phyloP scores from a whole-genome alignment of 2,888 invertebrate species.

The Lottia gigantea region DNA sequence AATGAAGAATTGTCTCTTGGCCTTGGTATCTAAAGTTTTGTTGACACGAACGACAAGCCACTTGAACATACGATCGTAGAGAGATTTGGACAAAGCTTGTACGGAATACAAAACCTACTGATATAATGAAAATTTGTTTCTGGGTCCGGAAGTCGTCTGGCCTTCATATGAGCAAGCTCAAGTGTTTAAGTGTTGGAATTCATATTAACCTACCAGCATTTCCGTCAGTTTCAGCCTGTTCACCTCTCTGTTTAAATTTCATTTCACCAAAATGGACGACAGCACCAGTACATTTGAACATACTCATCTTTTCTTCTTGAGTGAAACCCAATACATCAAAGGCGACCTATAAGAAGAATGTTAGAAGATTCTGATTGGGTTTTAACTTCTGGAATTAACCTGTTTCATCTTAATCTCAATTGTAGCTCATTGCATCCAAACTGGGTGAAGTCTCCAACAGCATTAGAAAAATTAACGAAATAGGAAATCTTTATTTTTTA shows the following conservation, averaged over 20 bases:
- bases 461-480: too few relatives aligned
- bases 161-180: too few relatives aligned
- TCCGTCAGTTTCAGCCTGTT: slow-evolving; percentile 75
- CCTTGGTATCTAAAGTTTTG: slow-evolving; percentile 97
- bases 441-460: too few relatives aligned
- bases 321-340: slow-evolving; percentile 99
- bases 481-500: too few relatives aligned
- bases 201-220: slow-evolving; percentile 38
- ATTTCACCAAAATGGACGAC: slow-evolving; percentile 99
- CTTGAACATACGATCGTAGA: slow-evolving; percentile 69
- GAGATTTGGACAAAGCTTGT: slow-evolving; percentile 68
- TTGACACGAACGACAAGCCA: slow-evolving; percentile 99
- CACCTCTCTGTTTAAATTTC: slow-evolving; percentile 99
- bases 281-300: slow-evolving; percentile 94
- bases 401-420: too few relatives aligned
- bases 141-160: slow-evolving; percentile 87
- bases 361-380: too few relatives aligned
- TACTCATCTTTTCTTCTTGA: slow-evolving; percentile 88
- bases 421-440: too few relatives aligned
- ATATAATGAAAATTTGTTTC: too few relatives aligned
- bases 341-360: slow-evolving; percentile 80
- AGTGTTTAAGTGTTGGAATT: too few relatives aligned
- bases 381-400: too few relatives aligned
- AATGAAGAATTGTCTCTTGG: slow-evolving; percentile 98
- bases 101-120: slow-evolving; percentile 72